Conservation (phyloP, 2,113 vertebrate species). For the Pomatorhinus ruficollis region DNA sequence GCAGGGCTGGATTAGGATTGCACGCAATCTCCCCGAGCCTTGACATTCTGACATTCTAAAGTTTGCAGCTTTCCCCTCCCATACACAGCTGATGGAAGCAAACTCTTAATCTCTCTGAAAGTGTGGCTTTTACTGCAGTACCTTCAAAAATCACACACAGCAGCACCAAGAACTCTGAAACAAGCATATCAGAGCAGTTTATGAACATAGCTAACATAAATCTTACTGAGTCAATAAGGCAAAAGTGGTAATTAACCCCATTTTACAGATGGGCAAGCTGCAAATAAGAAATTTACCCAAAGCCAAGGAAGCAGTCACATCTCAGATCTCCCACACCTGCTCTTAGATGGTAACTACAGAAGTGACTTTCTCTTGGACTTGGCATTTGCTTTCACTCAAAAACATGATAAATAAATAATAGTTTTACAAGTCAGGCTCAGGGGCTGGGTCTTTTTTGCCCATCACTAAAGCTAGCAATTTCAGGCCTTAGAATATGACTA, state of each 20-base stretch:
- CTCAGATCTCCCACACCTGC: neutral
- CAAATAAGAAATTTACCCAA: neutral
- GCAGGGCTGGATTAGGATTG: constrained; percentile 61
- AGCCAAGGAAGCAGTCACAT: neutral
- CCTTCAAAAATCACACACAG: neutral
- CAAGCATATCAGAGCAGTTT: neutral
- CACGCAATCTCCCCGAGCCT: constrained; percentile 44
- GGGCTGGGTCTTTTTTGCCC: neutral
- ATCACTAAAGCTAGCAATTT: constrained; percentile 17
- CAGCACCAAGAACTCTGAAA: neutral
- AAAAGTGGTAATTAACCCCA: constrained; percentile 12
- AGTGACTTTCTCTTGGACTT: neutral
- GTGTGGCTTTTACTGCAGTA: neutral
- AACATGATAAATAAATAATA: neutral
- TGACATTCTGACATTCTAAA: constrained; percentile 48
- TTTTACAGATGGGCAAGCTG: constrained; percentile 19
- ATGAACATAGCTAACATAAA: neutral
- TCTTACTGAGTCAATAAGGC: neutral
- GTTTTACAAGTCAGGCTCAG: neutral
- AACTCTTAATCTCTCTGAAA: neutral
- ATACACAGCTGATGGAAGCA: neutral
- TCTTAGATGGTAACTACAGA: neutral
- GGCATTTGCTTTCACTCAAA: neutral
- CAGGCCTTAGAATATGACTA: constrained; percentile 32
- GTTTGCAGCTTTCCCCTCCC: neutral